Conservation (phyloP, 64 coral and sea anemone species). For the Acropora tenuis region DNA sequence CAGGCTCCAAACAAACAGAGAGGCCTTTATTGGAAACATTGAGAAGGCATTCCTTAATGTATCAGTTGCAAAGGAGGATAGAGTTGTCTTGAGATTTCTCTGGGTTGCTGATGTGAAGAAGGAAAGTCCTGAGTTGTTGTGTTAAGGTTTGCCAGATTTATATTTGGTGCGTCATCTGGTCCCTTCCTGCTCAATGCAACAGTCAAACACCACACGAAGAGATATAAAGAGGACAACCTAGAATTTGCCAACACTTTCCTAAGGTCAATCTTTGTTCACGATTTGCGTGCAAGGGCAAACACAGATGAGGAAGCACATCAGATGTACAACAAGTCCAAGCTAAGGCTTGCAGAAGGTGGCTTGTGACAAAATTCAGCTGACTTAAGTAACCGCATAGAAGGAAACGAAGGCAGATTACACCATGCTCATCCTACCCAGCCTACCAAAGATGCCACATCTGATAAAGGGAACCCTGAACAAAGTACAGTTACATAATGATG, state of each 20-base stretch:
- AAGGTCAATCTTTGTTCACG: slow-evolving; percentile 33
- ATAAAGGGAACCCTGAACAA: no score
- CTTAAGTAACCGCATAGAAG: no score
- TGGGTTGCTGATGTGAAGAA: slow-evolving; percentile 35
- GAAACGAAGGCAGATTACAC: no score
- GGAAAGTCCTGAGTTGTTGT: neutral
- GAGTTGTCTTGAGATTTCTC: slow-evolving; percentile 41
- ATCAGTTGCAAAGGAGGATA: slow-evolving; percentile 14
- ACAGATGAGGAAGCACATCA: neutral
- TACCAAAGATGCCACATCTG: no score
- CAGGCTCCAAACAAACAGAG: slow-evolving; percentile 45
- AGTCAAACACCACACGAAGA: neutral
- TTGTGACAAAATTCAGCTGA: neutral
- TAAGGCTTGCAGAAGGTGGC: slow-evolving; percentile 44
- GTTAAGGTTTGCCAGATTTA: slow-evolving; percentile 36
- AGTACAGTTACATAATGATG: no score
- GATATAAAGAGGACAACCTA: neutral
- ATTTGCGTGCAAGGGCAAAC: neutral
- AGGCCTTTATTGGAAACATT: slow-evolving; percentile 46
- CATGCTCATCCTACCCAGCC: no score
- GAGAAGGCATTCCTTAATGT: slow-evolving; percentile 69
- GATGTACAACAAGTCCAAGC: slow-evolving; percentile 23
- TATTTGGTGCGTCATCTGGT: slow-evolving; percentile 47
- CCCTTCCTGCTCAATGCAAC: slow-evolving; percentile 48
- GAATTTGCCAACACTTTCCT: neutral